Conservation (phyloP, 2,113 vertebrate species). For the Paralichthys olivaceus region DNA sequence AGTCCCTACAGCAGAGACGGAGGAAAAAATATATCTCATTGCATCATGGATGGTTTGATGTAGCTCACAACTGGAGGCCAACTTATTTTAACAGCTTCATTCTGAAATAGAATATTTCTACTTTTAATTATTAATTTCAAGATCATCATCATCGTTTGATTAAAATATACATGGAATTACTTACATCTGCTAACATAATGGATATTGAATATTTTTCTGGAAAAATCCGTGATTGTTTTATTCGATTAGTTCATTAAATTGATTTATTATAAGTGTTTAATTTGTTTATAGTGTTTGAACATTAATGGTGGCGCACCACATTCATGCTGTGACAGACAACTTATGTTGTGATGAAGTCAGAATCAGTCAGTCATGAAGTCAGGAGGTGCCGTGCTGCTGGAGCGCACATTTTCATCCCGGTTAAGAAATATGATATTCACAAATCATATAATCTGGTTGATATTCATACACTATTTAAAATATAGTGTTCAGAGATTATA, state of each 20-base stretch:
- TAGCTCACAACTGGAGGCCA: slow-evolving; percentile 16
- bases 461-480: neutral
- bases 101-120: neutral
- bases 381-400: neutral
- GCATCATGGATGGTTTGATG: slow-evolving; percentile 34
- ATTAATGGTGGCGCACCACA: neutral
- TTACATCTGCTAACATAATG: neutral
- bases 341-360: neutral
- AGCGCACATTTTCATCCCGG: neutral
- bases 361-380: neutral
- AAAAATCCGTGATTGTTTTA: neutral
- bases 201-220: neutral
- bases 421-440: neutral
- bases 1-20: slow-evolving; percentile 31
- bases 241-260: neutral
- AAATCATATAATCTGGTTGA: neutral
- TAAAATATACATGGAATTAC: neutral
- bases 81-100: neutral
- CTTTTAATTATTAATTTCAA: neutral
- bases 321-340: neutral
- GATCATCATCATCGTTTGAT: neutral
- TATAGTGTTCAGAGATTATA: too few species aligned
- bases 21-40: slow-evolving; percentile 1
- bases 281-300: neutral
- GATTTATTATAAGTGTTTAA: neutral